Conservation (phyloP, 2,888 invertebrate species). For the Eristalinus aeneus region DNA sequence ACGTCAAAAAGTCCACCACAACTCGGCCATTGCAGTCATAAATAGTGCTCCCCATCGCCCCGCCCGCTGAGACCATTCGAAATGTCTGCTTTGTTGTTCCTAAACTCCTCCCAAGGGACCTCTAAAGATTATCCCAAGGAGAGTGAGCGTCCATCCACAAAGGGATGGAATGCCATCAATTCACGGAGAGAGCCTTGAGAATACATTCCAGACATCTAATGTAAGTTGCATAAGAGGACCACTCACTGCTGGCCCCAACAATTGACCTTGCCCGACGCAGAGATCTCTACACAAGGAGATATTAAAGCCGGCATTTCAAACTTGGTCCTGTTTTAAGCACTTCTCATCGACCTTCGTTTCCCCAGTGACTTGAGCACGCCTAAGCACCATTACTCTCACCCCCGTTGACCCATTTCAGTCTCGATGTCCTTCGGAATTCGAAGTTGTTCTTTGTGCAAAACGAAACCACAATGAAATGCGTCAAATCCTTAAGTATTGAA, state of each 20-base stretch:
- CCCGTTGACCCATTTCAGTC: constrained; percentile 50
- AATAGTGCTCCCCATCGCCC: background rate
- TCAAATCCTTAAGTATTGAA: background rate
- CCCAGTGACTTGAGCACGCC: background rate
- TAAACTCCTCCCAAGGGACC: background rate
- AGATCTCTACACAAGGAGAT: background rate
- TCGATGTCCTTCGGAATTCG: constrained; percentile 43
- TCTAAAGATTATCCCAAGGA: background rate
- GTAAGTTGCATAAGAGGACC: background rate
- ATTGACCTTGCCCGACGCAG: background rate
- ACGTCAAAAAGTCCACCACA: background rate
- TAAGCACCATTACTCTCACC: background rate
- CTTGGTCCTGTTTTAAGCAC: background rate
- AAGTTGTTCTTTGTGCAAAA: background rate
- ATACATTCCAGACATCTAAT: background rate
- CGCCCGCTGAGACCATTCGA: background rate
- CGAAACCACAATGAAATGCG: background rate
- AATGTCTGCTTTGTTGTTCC: background rate
- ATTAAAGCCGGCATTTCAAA: background rate
- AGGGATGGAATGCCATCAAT: background rate
- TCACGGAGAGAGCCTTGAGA: background rate
- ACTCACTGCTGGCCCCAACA: background rate
- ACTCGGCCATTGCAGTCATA: background rate
- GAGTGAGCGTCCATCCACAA: background rate
- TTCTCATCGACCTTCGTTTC: background rate